Percentiles rank a stretch among this genome's conserved stretches.
These are phyloP conservation scores for Umimayanthus kanabou DNA, from an alignment of 92 coral and sea anemone genomes.

Conservation along the genomic window DNA sequence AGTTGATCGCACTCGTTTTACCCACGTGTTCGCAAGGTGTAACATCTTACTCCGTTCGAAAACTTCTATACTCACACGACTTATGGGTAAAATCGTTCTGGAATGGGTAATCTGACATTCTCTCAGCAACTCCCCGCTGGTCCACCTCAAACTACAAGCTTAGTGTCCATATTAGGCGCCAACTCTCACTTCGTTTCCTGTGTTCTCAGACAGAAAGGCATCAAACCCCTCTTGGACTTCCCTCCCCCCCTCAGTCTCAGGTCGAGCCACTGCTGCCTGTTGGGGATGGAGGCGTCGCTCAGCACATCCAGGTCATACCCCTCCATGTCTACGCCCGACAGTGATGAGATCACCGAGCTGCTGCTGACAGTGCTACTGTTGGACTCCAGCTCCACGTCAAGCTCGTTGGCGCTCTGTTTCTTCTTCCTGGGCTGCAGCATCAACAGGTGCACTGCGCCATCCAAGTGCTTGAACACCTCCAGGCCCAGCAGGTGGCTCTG, in stretches of 20 bases:
- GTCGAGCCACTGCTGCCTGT: constrained; percentile 93
- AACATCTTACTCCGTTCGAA: background rate
- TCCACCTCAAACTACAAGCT: background rate
- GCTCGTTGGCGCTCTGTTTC: constrained; percentile 66
- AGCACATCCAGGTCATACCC: constrained; percentile 80
- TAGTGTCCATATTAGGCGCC: background rate
- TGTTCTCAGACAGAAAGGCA: constrained; percentile 88
- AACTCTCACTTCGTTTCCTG: constrained; percentile 72
- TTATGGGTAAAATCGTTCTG: background rate
- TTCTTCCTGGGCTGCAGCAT: constrained; percentile 97
- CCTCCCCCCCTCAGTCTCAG: constrained; percentile 85
- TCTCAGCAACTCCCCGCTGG: no score
- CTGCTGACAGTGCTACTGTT: constrained; percentile 92
- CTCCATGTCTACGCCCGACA: constrained; percentile 92
- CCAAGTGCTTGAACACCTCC: constrained; percentile 85
- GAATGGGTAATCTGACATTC: background rate
- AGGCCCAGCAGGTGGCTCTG: constrained; percentile 80
- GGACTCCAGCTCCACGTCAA: constrained; percentile 91
- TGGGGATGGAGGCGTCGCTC: constrained; percentile 87
- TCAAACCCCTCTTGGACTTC: constrained; percentile 79
- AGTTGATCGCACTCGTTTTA: background rate
- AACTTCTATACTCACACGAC: background rate
- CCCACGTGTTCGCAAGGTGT: background rate
- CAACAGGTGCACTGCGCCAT: constrained; percentile 82
- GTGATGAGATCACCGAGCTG: constrained; percentile 88